A percentile compares a stretch with the other conserved stretches of the same genome.
Evolutionary conservation across 2,797 vertebrate genomes (phyloP).

Genomic region (Cynodonichthys magdalenae): DNA sequence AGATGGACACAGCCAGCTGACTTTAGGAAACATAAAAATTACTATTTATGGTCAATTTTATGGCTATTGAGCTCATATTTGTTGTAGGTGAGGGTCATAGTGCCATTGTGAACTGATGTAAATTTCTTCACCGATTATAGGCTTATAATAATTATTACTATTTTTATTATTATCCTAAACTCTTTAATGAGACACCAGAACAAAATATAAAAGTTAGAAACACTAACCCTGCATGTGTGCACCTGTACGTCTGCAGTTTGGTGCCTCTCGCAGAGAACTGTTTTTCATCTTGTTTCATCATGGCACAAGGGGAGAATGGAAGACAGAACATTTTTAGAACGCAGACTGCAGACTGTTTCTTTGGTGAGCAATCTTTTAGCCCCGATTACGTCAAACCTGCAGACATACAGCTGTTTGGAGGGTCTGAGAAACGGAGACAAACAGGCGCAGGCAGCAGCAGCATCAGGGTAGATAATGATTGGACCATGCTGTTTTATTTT

Average conservation of each 20-base stretch:
- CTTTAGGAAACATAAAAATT: too few relatives aligned
- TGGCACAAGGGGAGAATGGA: slow-evolving; percentile 55
- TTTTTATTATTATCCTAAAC: slow-evolving; percentile 4
- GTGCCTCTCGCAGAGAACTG: slow-evolving; percentile 50
- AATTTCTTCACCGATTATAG: too few relatives aligned
- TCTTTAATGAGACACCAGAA: slow-evolving; percentile 49
- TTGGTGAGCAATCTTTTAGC: slow-evolving; percentile 70
- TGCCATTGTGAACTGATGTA: too few relatives aligned
- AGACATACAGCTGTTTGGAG: slow-evolving; percentile 64
- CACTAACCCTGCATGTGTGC: slow-evolving; percentile 26
- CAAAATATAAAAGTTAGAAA: slow-evolving; percentile 42
- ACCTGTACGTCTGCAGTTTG: slow-evolving; percentile 37
- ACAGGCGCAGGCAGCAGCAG: slow-evolving; percentile 20
- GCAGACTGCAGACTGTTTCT: slow-evolving; percentile 58
- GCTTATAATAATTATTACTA: too few relatives aligned
- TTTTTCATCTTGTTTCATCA: slow-evolving; percentile 75
- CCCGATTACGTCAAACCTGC: slow-evolving; percentile 65
- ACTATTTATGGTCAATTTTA: too few relatives aligned
- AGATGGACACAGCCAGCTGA: too few relatives aligned
- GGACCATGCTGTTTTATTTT: slow-evolving; percentile 34
- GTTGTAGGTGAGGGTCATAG: too few relatives aligned
- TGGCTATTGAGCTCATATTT: too few relatives aligned
- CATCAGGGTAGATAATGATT: slow-evolving; percentile 34
- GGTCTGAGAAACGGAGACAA: slow-evolving; percentile 31
- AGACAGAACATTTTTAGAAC: slow-evolving; percentile 68